Evolutionary conservation across 2,797 vertebrate species (phyloP), one percentile per base, ranked within the genome.

Genomic region (Myotis pilosus): DNA sequence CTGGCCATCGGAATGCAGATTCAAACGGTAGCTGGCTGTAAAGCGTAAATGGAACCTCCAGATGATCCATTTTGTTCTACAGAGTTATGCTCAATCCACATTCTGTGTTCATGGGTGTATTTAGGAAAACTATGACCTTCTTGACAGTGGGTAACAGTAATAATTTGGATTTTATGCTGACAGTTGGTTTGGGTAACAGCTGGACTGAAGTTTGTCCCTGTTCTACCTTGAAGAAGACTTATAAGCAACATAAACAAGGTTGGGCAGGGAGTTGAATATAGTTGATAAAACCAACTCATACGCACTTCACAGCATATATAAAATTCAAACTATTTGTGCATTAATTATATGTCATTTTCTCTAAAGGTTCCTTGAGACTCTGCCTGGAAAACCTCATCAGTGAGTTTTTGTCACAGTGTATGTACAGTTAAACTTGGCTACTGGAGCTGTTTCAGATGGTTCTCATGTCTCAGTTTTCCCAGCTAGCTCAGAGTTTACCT

Each of bases 211-310:
- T 78, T 95, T 62, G 28, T 91, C 25, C 13, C 16, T 89, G 22
- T 55, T 92, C 25, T 76, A 0, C 20, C 44, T 80, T 95, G 72
- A 69, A 47, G 69, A 64, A 71, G 80, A 89, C 41, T 44, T 44
- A 49, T 28, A 69, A 66, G 28, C 38, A 71, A 47, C 15, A 30
- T 49, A 64, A 94, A 36, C 64, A 84, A 25, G 55, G 11, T 55
- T 85, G 17, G 66, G 75, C 92, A 51, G 23, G 71, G n/a, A 87
- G 49, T 85, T 87, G 76, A 87, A 69, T 69, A 44, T 44, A 92
- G 69, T 22, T 17, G 17, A 47, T 88, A 87, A 64, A 87, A 41
- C 33, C 91, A 74, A 83, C 36, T 82, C 76, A 33, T 57, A 86
- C 88, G 23, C 7, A 71, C 20, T 86, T 88, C 55, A 83, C 44